These are phyloP conservation scores for Aphaenogaster rudis DNA, from an alignment of 1,140 invertebrate species.

Conservation along the genomic window DNA sequence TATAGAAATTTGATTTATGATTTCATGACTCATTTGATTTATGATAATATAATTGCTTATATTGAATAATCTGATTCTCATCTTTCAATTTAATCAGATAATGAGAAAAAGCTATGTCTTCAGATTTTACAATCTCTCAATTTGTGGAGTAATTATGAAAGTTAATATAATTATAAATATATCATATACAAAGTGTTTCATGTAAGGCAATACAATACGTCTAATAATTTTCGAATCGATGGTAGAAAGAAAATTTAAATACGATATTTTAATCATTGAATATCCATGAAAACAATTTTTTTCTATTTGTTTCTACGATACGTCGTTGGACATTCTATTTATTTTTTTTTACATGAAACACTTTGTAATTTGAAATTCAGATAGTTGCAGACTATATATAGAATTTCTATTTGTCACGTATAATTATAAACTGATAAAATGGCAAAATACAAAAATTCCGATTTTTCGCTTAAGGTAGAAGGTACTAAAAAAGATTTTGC, in stretches of 20 bases:
- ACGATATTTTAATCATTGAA: neutral
- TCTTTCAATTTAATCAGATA: neutral
- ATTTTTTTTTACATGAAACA: constrained; percentile 7
- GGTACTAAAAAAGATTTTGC: neutral
- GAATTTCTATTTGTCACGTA: constrained; percentile 4
- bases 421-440: neutral
- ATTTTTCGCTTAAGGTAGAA: constrained; percentile 17
- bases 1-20: no score
- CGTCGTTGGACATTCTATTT: neutral
- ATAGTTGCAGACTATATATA: neutral
- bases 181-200: neutral
- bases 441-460: neutral
- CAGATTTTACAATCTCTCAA: neutral
- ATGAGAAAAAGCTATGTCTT: neutral
- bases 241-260: neutral
- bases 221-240: constrained; percentile 4
- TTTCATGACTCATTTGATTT: neutral
- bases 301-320: neutral
- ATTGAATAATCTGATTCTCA: neutral
- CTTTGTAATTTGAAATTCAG: neutral
- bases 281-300: constrained; percentile 3
- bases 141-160: constrained; percentile 13
- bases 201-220: neutral
- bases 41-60: neutral
- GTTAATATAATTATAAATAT: neutral